Evolutionary conservation across 2,113 vertebrate genomes (phyloP).

Genomic region (Aphyosemion australe): DNA sequence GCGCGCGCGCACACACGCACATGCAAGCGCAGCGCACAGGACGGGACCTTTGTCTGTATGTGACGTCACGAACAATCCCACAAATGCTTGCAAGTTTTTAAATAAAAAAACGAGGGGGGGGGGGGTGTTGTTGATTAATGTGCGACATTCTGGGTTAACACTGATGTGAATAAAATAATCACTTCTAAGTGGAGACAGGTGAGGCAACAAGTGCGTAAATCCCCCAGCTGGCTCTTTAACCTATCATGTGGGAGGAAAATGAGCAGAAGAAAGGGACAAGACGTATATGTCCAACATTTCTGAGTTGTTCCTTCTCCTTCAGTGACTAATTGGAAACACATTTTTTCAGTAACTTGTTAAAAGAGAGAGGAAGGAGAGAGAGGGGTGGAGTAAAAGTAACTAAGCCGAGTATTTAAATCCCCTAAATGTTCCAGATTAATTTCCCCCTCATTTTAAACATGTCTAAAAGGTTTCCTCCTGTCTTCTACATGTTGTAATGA

Average conservation of each 20-base stretch:
- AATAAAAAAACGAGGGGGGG: too few species aligned
- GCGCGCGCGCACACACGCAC: neutral
- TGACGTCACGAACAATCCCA: conserved; percentile 66
- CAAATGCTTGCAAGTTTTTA: conserved; percentile 2
- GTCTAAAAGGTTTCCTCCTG: too few species aligned
- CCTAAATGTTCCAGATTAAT: too few species aligned
- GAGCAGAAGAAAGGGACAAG: neutral
- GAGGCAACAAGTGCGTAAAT: conserved; percentile 13
- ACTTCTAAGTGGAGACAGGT: neutral
- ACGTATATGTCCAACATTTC: conserved; percentile 13
- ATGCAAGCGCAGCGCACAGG: conserved; percentile 28
- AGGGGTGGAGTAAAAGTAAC: conserved; percentile 25
- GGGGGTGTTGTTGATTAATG: too few species aligned
- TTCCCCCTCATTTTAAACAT: too few species aligned
- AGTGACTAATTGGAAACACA: conserved; percentile 77
- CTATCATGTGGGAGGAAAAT: neutral
- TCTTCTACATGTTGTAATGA: too few species aligned
- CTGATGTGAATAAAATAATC: neutral
- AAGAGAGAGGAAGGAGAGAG: conserved; percentile 8
- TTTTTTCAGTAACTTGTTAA: conserved; percentile 65
- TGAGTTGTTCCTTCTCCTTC: conserved; percentile 43
- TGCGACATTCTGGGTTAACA: neutral
- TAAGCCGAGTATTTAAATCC: conserved; percentile 16
- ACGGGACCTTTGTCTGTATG: conserved; percentile 60
- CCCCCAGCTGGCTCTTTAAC: neutral